Evolutionary conservation across 2,888 invertebrate species (phyloP).

Genomic region (Sturmia bella): DNA sequence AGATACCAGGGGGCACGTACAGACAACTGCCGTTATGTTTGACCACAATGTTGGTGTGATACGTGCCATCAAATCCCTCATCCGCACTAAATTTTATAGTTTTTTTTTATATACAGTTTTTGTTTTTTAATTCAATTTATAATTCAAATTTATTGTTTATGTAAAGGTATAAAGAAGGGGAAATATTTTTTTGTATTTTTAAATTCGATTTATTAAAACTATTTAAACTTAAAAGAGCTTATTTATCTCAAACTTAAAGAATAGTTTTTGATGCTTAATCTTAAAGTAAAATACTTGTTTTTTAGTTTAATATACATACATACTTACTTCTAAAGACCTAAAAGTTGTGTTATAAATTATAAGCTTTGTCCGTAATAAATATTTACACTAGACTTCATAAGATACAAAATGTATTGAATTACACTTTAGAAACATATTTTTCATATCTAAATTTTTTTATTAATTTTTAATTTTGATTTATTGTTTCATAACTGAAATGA

Average conservation of each 20-base stretch:
- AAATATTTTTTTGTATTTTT: slow-evolving; percentile 3
- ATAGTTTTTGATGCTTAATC: neutral
- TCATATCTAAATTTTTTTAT: too few relatives aligned
- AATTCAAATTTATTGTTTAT: slow-evolving; percentile 62
- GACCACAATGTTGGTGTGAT: slow-evolving; percentile 99
- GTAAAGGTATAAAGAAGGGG: slow-evolving; percentile 5
- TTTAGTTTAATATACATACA: too few relatives aligned
- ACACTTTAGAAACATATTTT: too few relatives aligned
- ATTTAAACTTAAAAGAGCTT: neutral
- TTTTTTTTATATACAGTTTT: slow-evolving; percentile 66
- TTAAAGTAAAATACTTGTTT: neutral
- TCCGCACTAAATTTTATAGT: slow-evolving; percentile 90
- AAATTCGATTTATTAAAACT: slow-evolving; percentile 14
- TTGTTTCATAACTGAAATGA: too few relatives aligned
- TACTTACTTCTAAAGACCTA: too few relatives aligned
- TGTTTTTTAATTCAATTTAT: slow-evolving; percentile 28
- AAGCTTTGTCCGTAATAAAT: too few relatives aligned
- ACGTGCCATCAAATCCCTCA: slow-evolving; percentile 99
- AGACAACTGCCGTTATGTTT: slow-evolving; percentile 98
- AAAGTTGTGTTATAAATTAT: too few relatives aligned
- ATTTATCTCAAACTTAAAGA: neutral
- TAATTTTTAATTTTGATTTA: too few relatives aligned
- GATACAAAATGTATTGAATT: too few relatives aligned
- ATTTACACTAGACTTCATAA: too few relatives aligned
- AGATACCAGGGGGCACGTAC: slow-evolving; percentile 99